Conservation (phyloP, 2,888 invertebrate species). For the Drosophila neonasuta region DNA sequence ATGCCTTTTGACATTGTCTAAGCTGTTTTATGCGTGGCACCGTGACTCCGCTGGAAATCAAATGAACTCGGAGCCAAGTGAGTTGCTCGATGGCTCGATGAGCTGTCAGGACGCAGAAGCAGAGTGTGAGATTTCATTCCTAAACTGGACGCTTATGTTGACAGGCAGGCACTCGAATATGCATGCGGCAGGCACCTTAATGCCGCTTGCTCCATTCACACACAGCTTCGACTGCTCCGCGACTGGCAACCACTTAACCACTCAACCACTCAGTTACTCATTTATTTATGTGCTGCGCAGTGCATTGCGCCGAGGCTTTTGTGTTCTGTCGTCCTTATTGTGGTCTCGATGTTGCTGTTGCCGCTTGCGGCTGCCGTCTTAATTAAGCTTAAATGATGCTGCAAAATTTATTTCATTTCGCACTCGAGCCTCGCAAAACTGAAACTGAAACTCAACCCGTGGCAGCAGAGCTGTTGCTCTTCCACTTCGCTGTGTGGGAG, state of each 20-base stretch:
- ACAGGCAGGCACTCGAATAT: constrained; percentile 58
- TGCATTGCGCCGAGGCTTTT: constrained; percentile 62
- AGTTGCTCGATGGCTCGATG: constrained; percentile 36
- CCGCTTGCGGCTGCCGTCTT: constrained; percentile 70
- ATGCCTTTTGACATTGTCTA: constrained; percentile 76
- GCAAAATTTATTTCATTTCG: constrained; percentile 78
- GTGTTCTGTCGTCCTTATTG: constrained; percentile 41
- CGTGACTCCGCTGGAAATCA: constrained; percentile 70
- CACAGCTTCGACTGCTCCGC: not conserved
- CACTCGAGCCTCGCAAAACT: constrained; percentile 50
- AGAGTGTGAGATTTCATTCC: not conserved
- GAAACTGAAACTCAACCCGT: constrained; percentile 29
- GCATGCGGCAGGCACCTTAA: constrained; percentile 53
- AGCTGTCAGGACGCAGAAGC: constrained; percentile 28
- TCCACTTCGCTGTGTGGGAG: constrained; percentile 20
- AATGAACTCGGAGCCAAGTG: constrained; percentile 12
- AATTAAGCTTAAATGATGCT: constrained; percentile 79
- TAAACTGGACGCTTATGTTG: constrained; percentile 43
- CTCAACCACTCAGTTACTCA: constrained; percentile 67
- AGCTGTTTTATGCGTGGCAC: constrained; percentile 74
- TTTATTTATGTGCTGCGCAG: constrained; percentile 68
- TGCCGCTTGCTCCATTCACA: not conserved
- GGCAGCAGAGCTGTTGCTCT: constrained; percentile 12
- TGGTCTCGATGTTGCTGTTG: constrained; percentile 24
- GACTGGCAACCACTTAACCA: constrained; percentile 55